Evolutionary conservation across 1,140 invertebrate species (phyloP), one percentile per base, ranked within the genome.

Genomic region (Lepidotrigona ventralis): DNA sequence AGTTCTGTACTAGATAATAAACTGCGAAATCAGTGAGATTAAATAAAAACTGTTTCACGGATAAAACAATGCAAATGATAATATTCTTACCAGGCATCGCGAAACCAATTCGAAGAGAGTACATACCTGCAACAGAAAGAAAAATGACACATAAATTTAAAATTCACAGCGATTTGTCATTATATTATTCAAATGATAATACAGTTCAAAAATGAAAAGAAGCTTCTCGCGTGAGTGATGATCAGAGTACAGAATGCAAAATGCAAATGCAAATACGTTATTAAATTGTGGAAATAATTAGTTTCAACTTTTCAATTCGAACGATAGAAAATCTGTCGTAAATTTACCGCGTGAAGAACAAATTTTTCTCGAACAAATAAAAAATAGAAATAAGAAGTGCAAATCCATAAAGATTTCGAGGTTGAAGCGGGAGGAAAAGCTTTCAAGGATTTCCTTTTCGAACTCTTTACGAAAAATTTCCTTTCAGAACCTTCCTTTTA

Each of bases 111-210:
- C 15, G 9, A 1, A 11, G 5, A 11, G 5, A 0, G 11, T 60
- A 79, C 78, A 46, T 79, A 79, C 78, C 68, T 79, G 68, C 15
- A 79, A 74, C 72, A 74, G 2, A 60, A 46, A 29, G 4, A 71
- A 51, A 29, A 29, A 60, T 17, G 9, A 6, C 1, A 66, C 8
- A 0, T 29, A 23, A 29, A 12, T 26, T 12, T 2, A 15, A 23
- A 71, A 46, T 14, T 19, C 39, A 39, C 39, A 0, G 39, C 8
- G 39, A 46, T 6, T 46, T 46, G 39, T 46, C 39, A 46, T 46
- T 46, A 6, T 6, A 46, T 46, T 46, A 46, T 46, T 46, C 6
- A 46, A 23, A 46, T 46, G 17, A 68, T 11, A 68, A 33, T 58
- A n/a, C n/a, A n/a, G 23, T 60, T n/a, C 4, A 9, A n/a, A 11